phyloP scores from a whole-genome alignment of 2,888 invertebrate species.

The Poecilobothrus nobilitatus region DNA sequence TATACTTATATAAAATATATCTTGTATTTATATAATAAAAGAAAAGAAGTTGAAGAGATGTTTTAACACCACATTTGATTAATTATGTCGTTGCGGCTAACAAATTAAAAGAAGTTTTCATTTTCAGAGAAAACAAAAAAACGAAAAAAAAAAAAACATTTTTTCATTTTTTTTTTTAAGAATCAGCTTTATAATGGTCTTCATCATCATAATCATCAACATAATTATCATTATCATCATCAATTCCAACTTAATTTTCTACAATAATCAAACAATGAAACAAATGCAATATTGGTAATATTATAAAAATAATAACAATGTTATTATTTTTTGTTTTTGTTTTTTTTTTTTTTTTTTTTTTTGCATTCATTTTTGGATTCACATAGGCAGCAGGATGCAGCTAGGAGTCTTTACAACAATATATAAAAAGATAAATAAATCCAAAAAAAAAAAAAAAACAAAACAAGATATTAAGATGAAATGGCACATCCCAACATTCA shows the following conservation, averaged over 20 bases:
- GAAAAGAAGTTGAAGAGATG: not conserved
- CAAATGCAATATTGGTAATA: not conserved
- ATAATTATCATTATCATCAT: not conserved
- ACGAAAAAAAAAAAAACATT: not conserved
- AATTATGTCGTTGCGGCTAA: slow-evolving; percentile 9
- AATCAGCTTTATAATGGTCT: not conserved
- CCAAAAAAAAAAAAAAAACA: not conserved
- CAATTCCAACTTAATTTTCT: not conserved
- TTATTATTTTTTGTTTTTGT: not conserved
- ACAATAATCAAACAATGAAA: not conserved
- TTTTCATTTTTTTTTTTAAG: not conserved
- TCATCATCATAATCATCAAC: not conserved
- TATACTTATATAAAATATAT: not conserved
- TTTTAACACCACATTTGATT: slow-evolving; percentile 11
- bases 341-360: not conserved
- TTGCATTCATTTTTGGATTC: not conserved
- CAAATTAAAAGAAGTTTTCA: slow-evolving; percentile 2
- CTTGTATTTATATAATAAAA: not conserved
- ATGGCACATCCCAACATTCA: not conserved
- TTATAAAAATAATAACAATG: not conserved
- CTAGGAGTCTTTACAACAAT: not conserved
- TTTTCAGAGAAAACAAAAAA: not conserved
- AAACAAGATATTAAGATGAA: not conserved
- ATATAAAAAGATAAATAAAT: no score
- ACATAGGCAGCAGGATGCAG: not conserved